Evolutionary conservation across 2,888 invertebrate species (phyloP), one percentile per base, ranked within the genome.

Genomic region (Pristionchus maxplancki): DNA sequence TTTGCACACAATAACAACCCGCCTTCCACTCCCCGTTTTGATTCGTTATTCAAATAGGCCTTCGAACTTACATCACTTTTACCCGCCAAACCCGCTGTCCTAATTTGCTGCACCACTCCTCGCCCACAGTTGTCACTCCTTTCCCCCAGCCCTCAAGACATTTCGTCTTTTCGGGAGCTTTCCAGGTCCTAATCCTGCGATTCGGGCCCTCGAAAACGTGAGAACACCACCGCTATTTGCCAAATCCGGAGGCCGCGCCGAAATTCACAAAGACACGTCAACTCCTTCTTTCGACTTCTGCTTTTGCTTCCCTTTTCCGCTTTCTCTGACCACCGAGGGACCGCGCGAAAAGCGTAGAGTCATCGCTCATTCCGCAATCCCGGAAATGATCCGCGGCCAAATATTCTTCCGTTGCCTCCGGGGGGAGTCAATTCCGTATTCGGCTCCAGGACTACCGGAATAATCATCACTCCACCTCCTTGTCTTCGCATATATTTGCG

Each of bases 301-400:
- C 24, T 58, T n/a, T 58, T 6, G 24, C 58, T 1, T 20, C 20
- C 6, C 20, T 58, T 6, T 58, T n/a, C n/a, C n/a, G 9, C 24
- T 8, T 9, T 6, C 58, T 58, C 58, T n/a, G 24, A n/a, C 58
- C 24, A 3, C 24, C 24, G n/a, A n/a, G 24, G n/a, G 58, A n/a
- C 4, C 24, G 24, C 24, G 24, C n/a, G 58, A 58, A 50, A 9
- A 5, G 58, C 6, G 6, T 9, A 58, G 58, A 58, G 58, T 58
- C 58, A 58, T 58, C 58, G n/a, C 58, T 24, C 71, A 71, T 34
- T 71, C 34, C 20, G 15, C 71, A 31, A 71, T 71, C 71, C 71
- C 64, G 71, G 71, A 71, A 71, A 71, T 37, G 71, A 71, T 71
- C 71, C 71, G n/a, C 58, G 37, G n/a, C 71, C 71, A 37, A 31